Base-by-base conservation (phyloP, 2,888 invertebrate genomes). In the Andrena fulva region DNA sequence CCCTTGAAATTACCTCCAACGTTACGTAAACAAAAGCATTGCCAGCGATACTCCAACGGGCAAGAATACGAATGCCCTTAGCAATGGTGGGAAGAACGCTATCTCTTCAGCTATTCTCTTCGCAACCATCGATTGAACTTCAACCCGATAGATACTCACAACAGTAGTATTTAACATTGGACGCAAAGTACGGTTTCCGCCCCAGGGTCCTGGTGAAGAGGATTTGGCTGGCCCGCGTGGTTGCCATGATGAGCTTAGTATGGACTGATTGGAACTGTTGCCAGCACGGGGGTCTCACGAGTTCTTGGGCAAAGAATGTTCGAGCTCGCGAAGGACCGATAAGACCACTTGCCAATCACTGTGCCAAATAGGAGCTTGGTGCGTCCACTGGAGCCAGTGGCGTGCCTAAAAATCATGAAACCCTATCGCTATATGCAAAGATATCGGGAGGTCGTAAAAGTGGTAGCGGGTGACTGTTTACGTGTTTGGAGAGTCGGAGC, bases 111-210 rank as follows among this genome's bases (percentile, higher is more conserved):
- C 7, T 29, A n/a, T 52, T 66, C 29, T 4, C 5, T 29, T 27
- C 24, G 50, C n/a, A 27, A 20, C 8, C 2, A 31, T 29, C 29
- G 10, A 29, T 35, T 6, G 3, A 5, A 4, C 12, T n/a, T n/a
- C 8, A 4, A 31, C 2, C 7, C 12, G 31, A 1, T 20, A 6
- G 6, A 10, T 84, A 91, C 92, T 92, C 67, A 92, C 92, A 72
- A 2, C 91, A 92, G 73, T 92, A 92, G 70, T 89, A 91, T 78
- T 90, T 91, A 69, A 90, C 80, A 6, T 85, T 68, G 2, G 85
- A 62, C 33, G 82, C 48, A 4, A 89, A 73, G 71, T 87, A 82
- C 7, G 79, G 67, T 59, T 83, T 88, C 5, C 56, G 27, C 6
- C 69, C 69, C 27, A 77, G 67, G 7, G 70, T 56, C 3, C 70